Evolutionary conservation across 2,113 vertebrate species (phyloP).

Genomic region (Festucalex cinctus): DNA sequence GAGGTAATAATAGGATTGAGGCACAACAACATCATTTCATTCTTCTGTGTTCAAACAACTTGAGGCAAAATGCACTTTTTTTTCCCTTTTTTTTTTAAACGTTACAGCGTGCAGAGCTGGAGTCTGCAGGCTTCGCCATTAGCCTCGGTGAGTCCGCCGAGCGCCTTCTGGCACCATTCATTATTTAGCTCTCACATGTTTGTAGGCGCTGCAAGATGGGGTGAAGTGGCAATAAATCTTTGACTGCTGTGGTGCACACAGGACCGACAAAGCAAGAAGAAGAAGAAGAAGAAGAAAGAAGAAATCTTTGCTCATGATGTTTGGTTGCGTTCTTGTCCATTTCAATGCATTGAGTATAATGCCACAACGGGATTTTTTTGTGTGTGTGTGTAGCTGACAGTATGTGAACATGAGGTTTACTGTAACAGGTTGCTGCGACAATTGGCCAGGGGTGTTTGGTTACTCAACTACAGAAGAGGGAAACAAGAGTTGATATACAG

Average conservation of each 20-base stretch:
- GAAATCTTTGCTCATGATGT: neutral
- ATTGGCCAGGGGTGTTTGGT: neutral
- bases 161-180: slow-evolving; percentile 42
- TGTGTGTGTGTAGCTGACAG: neutral
- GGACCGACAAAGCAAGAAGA: slow-evolving; percentile 14
- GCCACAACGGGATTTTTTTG: neutral
- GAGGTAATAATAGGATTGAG: slow-evolving; percentile 1
- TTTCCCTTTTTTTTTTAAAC: slow-evolving; percentile 6
- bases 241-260: slow-evolving; percentile 26
- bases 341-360: neutral
- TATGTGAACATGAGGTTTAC: neutral
- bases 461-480: neutral
- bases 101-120: slow-evolving; percentile 13
- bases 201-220: slow-evolving; percentile 34
- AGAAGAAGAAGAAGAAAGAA: neutral
- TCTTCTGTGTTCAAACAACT: slow-evolving; percentile 27
- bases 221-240: slow-evolving; percentile 41
- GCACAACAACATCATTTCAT: neutral
- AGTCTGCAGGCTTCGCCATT: slow-evolving; percentile 20
- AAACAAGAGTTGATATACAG: neutral
- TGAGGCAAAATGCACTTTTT: slow-evolving; percentile 19
- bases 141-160: slow-evolving; percentile 18
- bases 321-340: neutral
- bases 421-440: neutral
- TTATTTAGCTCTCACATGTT: slow-evolving; percentile 54